These are phyloP conservation scores for Drosophila leonis DNA, from an alignment of 2,888 invertebrate species.

Conservation along the genomic window DNA sequence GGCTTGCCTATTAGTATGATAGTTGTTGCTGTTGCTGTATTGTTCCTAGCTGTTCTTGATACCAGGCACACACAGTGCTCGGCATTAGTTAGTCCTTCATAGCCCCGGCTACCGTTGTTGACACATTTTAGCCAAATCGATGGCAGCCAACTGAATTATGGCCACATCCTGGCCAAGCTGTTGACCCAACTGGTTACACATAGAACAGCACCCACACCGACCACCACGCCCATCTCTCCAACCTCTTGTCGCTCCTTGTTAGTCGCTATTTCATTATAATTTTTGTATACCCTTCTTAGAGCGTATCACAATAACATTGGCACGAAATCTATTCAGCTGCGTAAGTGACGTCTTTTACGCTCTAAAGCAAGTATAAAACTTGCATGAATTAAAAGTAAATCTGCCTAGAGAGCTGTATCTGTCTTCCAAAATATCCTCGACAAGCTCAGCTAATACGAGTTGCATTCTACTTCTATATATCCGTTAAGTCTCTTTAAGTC, in stretches of 20 bases:
- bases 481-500: no score
- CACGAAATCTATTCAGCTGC: not conserved
- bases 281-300: slow-evolving; percentile 30
- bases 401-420: not conserved
- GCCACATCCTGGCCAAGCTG: slow-evolving; percentile 46
- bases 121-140: slow-evolving; percentile 46
- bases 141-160: slow-evolving; percentile 61
- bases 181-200: slow-evolving; percentile 30
- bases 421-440: not conserved
- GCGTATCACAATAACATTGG: not conserved
- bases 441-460: not conserved
- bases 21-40: slow-evolving; percentile 16
- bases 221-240: not conserved
- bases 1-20: slow-evolving; percentile 14
- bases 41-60: slow-evolving; percentile 23
- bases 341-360: not conserved
- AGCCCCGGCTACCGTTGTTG: slow-evolving; percentile 27
- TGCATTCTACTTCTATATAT: not conserved
- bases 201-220: not conserved
- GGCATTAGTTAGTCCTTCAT: slow-evolving; percentile 33
- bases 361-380: not conserved
- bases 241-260: not conserved
- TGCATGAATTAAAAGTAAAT: not conserved
- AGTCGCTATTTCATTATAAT: slow-evolving; percentile 66
- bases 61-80: not conserved